phyloP scores from a whole-genome alignment of 2,888 invertebrate species.

The Phyllotreta striolata region DNA sequence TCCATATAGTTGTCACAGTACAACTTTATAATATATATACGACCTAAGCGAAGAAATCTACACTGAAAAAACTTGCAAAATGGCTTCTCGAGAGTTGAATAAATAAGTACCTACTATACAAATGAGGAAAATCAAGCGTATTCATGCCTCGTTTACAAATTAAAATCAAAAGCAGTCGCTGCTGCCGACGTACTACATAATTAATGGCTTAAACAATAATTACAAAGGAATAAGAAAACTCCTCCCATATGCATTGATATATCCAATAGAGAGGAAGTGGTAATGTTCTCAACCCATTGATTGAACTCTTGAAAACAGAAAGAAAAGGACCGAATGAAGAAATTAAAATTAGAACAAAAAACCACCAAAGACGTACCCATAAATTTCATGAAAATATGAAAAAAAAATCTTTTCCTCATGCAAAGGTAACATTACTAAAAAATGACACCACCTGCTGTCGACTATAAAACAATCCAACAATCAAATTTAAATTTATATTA shows the following conservation, averaged over 20 bases:
- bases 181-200: slow-evolving; percentile 35
- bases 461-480: too few species aligned
- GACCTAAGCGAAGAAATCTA: not conserved
- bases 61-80: too few species aligned
- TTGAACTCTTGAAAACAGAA: slow-evolving; percentile 31
- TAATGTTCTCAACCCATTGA: slow-evolving; percentile 32
- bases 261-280: slow-evolving; percentile 40
- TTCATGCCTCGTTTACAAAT: slow-evolving; percentile 1
- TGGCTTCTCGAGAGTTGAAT: too few species aligned
- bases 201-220: slow-evolving; percentile 34
- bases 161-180: slow-evolving; percentile 22
- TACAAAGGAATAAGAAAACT: slow-evolving; percentile 35
- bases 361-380: slow-evolving; percentile 23
- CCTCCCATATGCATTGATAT: slow-evolving; percentile 39
- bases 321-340: slow-evolving; percentile 31
- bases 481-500: slow-evolving; percentile 6
- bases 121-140: too few species aligned
- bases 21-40: slow-evolving; percentile 16
- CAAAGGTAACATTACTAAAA: too few species aligned
- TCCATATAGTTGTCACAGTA: slow-evolving; percentile 43
- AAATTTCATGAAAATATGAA: not conserved
- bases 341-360: slow-evolving; percentile 35
- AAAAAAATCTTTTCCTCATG: not conserved
- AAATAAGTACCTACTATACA: too few species aligned
- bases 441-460: too few species aligned